These are phyloP conservation scores for Austrolebias charrua DNA, from an alignment of 2,797 vertebrate genomes.

Conservation along the genomic window DNA sequence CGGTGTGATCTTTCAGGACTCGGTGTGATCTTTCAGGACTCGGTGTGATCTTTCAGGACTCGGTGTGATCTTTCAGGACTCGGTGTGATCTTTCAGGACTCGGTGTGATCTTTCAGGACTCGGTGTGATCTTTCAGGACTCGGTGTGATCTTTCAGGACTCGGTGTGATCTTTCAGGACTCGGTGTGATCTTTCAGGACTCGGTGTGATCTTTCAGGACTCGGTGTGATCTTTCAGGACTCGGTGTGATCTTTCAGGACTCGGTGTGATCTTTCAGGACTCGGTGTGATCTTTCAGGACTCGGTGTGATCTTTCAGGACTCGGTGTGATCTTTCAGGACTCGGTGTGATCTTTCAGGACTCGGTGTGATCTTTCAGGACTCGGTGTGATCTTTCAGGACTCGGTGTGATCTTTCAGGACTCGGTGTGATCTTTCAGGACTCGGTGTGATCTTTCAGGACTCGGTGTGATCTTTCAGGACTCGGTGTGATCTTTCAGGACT, in stretches of 20 bases:
- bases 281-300: constrained; percentile 69
- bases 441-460: constrained; percentile 69
- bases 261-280: constrained; percentile 69
- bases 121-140: constrained; percentile 69
- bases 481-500: constrained; percentile 69
- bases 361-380: constrained; percentile 69
- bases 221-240: constrained; percentile 69
- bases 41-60: constrained; percentile 69
- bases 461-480: constrained; percentile 69
- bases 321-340: constrained; percentile 69
- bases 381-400: constrained; percentile 69
- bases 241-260: constrained; percentile 69
- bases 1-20: constrained; percentile 69
- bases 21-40: constrained; percentile 69
- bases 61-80: constrained; percentile 69
- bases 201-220: constrained; percentile 69
- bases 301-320: constrained; percentile 69
- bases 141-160: constrained; percentile 69
- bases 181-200: constrained; percentile 69
- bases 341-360: constrained; percentile 69
- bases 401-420: constrained; percentile 69
- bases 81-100: constrained; percentile 69
- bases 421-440: constrained; percentile 69
- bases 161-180: constrained; percentile 69
- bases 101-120: constrained; percentile 69